These are phyloP conservation scores for Nephrotoma flavescens DNA, from an alignment of 2,888 invertebrate genomes.

Conservation along the genomic window DNA sequence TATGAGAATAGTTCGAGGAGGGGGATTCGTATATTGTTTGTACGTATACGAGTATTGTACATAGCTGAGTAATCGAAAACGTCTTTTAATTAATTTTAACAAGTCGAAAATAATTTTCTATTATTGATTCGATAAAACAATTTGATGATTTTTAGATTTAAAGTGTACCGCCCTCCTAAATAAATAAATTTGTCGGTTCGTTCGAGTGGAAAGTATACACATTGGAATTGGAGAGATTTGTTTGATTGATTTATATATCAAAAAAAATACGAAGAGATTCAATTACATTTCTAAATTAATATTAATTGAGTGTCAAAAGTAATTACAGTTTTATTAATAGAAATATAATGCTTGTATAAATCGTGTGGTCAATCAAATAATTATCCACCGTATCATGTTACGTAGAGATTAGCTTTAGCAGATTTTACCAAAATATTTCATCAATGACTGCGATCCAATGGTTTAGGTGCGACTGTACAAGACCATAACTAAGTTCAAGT, in stretches of 20 bases:
- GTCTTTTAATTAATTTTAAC: background rate
- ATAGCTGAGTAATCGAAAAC: background rate
- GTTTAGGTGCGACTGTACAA: too few species aligned
- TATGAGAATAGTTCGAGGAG: background rate
- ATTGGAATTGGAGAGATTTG: background rate
- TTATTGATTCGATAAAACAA: background rate
- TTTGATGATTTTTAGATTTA: background rate
- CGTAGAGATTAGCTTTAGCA: too few species aligned
- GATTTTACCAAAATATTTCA: too few species aligned
- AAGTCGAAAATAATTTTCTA: background rate
- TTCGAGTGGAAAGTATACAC: background rate
- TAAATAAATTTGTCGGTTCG: background rate
- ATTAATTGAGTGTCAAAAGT: background rate
- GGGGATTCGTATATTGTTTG: background rate
- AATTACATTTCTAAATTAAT: background rate
- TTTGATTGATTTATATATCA: background rate
- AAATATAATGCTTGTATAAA: background rate
- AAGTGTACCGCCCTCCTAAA: background rate
- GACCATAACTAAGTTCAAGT: too few species aligned
- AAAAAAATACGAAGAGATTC: background rate
- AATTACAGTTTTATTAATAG: background rate
- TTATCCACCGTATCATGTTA: background rate
- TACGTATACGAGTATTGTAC: too few species aligned
- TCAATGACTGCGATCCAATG: too few species aligned
- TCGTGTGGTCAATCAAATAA: background rate